These are phyloP conservation scores for Takifugu rubripes DNA, from an alignment of 2,797 vertebrate species.

Conservation along the genomic window DNA sequence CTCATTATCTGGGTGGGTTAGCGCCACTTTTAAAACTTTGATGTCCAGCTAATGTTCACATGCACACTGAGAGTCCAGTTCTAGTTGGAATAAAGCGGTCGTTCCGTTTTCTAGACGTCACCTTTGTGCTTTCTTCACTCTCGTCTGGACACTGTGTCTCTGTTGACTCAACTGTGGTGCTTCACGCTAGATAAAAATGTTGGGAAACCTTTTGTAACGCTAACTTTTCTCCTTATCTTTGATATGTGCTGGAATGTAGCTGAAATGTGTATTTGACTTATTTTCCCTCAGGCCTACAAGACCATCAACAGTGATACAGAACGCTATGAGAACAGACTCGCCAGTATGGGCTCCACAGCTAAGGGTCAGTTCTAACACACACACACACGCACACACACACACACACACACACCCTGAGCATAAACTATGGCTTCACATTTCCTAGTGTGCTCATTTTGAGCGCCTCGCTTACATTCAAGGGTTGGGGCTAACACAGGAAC, in stretches of 20 bases:
- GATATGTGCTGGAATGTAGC: constrained; percentile 28
- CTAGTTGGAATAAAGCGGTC: too few relatives aligned
- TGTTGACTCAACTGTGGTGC: constrained; percentile 6
- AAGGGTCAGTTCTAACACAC: constrained; percentile 57
- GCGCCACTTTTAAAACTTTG: too few relatives aligned
- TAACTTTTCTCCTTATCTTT: constrained; percentile 1
- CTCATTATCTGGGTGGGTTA: too few relatives aligned
- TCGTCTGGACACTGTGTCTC: constrained; percentile 8
- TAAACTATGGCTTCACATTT: too few relatives aligned
- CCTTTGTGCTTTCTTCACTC: background rate
- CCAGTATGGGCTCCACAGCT: constrained; percentile 35
- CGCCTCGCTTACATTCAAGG: too few relatives aligned
- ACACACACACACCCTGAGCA: too few relatives aligned
- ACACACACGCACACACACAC: background rate
- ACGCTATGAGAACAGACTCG: constrained; percentile 52
- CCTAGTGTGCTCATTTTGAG: too few relatives aligned
- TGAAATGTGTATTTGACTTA: constrained; percentile 3
- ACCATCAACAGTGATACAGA: constrained; percentile 60
- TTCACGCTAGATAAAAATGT: background rate
- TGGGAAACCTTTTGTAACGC: constrained; percentile 14
- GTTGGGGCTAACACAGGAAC: too few relatives aligned
- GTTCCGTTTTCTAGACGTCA: too few relatives aligned
- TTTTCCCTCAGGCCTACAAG: constrained; percentile 70
- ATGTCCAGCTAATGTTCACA: too few relatives aligned
- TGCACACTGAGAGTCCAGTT: too few relatives aligned